phyloP scores from a whole-genome alignment of 2,797 vertebrate species.

The Varecia variegata region DNA sequence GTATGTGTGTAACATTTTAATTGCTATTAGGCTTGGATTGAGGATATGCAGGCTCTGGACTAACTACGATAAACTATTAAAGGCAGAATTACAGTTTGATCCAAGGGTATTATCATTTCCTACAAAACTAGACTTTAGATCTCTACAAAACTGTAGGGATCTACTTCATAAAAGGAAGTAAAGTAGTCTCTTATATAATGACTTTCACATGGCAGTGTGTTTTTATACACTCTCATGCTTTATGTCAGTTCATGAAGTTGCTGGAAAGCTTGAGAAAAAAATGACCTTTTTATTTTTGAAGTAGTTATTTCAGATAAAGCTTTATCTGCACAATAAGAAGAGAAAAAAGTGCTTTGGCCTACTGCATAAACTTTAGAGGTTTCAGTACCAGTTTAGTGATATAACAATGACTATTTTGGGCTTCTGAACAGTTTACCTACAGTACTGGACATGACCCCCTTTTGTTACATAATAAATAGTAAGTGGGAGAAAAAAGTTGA shows the following conservation, averaged over 20 bases:
- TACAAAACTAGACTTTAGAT: constrained; percentile 4
- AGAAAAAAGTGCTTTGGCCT: constrained; percentile 6
- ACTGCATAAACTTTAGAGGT: neutral
- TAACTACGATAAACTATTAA: neutral
- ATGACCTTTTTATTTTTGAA: constrained; percentile 41
- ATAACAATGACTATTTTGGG: constrained; percentile 8
- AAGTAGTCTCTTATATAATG: neutral
- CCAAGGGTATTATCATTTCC: neutral
- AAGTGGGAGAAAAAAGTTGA: neutral
- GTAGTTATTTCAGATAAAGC: constrained; percentile 20
- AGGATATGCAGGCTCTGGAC: neutral
- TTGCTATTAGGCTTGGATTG: neutral
- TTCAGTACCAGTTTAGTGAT: constrained; percentile 16
- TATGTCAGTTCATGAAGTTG: constrained; percentile 12
- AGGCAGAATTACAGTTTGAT: neutral
- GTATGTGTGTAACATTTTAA: neutral
- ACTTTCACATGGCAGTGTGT: neutral
- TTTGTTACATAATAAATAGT: constrained; percentile 33
- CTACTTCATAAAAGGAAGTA: neutral
- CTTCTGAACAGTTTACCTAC: neutral
- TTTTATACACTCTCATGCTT: neutral
- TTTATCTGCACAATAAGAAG: neutral
- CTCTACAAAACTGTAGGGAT: neutral
- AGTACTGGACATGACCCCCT: neutral
- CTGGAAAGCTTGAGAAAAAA: neutral